Conservation (phyloP, 2,888 invertebrate genomes). For the Lasioglossum marginatum region DNA sequence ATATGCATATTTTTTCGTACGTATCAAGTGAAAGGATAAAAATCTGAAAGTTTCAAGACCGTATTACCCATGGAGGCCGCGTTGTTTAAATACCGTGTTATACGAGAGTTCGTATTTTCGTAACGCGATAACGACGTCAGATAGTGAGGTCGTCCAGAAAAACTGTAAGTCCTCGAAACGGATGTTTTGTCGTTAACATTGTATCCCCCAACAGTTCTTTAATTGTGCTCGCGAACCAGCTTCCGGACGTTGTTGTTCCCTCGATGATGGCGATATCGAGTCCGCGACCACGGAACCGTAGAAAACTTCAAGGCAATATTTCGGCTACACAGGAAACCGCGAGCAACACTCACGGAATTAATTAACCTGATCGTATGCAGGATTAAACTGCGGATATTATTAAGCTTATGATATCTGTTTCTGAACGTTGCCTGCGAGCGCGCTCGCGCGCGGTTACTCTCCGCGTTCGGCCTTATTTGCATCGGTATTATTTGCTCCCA, state of each 20-base stretch:
- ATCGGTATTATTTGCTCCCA: constrained; percentile 30
- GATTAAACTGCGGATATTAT: constrained; percentile 21
- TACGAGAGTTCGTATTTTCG: background rate
- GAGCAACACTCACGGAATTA: constrained; percentile 20
- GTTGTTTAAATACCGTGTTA: background rate
- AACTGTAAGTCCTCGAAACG: background rate
- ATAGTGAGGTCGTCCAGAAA: background rate
- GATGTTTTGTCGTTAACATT: background rate
- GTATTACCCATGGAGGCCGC: background rate
- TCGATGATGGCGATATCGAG: constrained; percentile 52
- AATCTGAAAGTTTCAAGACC: background rate
- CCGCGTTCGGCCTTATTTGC: background rate
- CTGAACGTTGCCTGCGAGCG: background rate
- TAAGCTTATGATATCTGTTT: constrained; percentile 12
- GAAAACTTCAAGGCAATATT: constrained; percentile 22
- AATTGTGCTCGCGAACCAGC: constrained; percentile 35
- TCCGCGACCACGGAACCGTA: constrained; percentile 10
- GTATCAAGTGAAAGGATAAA: background rate
- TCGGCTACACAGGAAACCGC: background rate
- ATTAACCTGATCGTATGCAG: constrained; percentile 47
- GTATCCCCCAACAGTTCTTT: background rate
- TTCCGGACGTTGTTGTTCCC: constrained; percentile 62
- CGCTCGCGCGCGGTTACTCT: background rate
- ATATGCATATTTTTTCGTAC: background rate
- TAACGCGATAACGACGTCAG: background rate